Conservation (phyloP, 1,140 invertebrate species). For the Trichomalopsis sarcophagae region DNA sequence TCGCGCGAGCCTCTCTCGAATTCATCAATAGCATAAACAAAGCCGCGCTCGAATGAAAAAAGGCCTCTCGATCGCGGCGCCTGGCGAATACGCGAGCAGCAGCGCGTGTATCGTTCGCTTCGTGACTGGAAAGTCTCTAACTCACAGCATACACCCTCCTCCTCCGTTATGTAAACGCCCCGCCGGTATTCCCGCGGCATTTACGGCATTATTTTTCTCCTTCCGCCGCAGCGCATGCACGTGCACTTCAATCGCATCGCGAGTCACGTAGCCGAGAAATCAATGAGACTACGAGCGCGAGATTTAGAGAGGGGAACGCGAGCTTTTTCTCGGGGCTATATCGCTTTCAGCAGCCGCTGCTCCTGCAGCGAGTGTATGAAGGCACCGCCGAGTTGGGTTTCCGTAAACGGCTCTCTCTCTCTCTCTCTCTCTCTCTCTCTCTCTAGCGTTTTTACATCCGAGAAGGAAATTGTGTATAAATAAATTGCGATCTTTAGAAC, state of each 20-base stretch:
- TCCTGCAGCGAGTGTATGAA: not conserved
- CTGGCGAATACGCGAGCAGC: not conserved
- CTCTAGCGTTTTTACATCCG: not conserved
- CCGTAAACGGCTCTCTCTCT: not conserved
- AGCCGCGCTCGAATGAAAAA: not conserved
- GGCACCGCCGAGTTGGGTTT: no score
- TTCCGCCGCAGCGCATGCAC: not conserved
- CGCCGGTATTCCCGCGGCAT: slow-evolving; percentile 49
- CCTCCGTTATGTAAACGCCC: not conserved
- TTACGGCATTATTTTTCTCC: slow-evolving; percentile 56
- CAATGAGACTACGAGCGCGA: slow-evolving; percentile 60
- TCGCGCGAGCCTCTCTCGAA: not conserved
- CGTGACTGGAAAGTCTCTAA: slow-evolving; percentile 3
- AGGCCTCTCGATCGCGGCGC: not conserved
- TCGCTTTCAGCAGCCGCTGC: not conserved
- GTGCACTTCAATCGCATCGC: slow-evolving; percentile 43
- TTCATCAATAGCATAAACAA: slow-evolving; percentile 4
- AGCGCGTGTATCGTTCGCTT: not conserved
- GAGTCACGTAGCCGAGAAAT: slow-evolving; percentile 63
- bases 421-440: no score
- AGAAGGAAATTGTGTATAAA: not conserved
- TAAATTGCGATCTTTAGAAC: slow-evolving; percentile 3
- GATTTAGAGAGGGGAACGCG: slow-evolving; percentile 41
- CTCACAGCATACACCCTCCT: not conserved
- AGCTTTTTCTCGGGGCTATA: not conserved